Percentiles rank a stretch among this genome's conserved stretches.
Evolutionary conservation across 2,797 vertebrate species (phyloP).

Genomic region (Ataeniobius toweri): DNA sequence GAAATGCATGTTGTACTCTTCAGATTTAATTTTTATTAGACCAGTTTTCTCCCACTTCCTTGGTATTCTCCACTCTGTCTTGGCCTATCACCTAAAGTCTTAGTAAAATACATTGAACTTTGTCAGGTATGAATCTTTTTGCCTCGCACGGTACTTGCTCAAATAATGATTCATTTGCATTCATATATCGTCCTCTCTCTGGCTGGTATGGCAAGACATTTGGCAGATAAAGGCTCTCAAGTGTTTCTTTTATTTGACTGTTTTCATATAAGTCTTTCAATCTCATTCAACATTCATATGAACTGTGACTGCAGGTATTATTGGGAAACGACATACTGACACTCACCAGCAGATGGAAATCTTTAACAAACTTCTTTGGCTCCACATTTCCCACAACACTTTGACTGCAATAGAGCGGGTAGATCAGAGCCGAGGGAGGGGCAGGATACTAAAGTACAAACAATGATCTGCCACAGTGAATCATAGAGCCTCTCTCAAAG

Average conservation of each 20-base stretch:
- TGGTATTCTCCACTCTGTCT: not conserved
- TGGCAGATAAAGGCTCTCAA: not conserved
- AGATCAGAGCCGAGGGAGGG: conserved; percentile 67
- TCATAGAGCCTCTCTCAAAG: conserved; percentile 69
- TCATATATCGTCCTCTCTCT: not conserved
- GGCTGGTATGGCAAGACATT: not conserved
- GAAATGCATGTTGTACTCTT: not conserved
- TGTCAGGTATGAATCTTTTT: not conserved
- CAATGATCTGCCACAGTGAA: conserved; percentile 73
- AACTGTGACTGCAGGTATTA: conserved; percentile 33
- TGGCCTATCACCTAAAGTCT: not conserved
- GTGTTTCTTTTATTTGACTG: conserved; percentile 1
- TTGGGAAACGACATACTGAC: conserved; percentile 40
- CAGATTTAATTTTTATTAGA: not conserved
- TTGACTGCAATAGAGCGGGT: conserved; percentile 57
- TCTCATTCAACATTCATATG: conserved; percentile 22
- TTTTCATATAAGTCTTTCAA: conserved; percentile 15
- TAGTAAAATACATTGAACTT: not conserved
- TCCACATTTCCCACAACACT: conserved; percentile 56
- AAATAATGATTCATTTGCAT: not conserved
- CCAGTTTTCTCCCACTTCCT: not conserved
- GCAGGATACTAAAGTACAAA: conserved; percentile 72
- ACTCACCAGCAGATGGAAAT: conserved; percentile 49
- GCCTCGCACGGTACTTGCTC: not conserved
- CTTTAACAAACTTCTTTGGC: conserved; percentile 36